A percentile compares a stretch with the other conserved stretches of the same genome.
These are phyloP conservation scores for Cactoblastis cactorum DNA, from an alignment of 2,888 invertebrate genomes.

Conservation along the genomic window DNA sequence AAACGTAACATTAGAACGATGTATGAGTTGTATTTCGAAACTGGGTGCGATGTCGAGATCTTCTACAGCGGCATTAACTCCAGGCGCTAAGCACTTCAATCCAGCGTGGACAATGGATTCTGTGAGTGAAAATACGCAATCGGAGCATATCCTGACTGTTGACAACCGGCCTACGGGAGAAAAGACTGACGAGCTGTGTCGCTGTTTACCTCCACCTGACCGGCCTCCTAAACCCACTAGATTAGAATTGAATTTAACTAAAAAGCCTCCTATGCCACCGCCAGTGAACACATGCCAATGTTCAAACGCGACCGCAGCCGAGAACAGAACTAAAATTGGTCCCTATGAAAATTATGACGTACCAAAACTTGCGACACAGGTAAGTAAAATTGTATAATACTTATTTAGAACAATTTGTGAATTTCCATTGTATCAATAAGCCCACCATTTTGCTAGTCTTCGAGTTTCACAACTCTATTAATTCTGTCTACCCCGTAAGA, in stretches of 20 bases:
- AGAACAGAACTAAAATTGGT: slow-evolving; percentile 54
- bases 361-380: slow-evolving; percentile 81
- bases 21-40: slow-evolving; percentile 89
- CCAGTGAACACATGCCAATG: slow-evolving; percentile 41
- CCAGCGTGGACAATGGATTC: slow-evolving; percentile 80
- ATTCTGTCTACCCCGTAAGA: too few species aligned
- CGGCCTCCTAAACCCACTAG: slow-evolving; percentile 80
- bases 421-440: too few species aligned
- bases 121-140: slow-evolving; percentile 38
- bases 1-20: slow-evolving; percentile 77
- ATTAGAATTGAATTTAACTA: slow-evolving; percentile 40
- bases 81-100: slow-evolving; percentile 70
- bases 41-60: slow-evolving; percentile 86
- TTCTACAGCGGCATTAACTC: slow-evolving; percentile 77
- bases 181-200: slow-evolving; percentile 45
- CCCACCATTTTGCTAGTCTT: too few species aligned
- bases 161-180: slow-evolving; percentile 7
- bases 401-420: too few species aligned
- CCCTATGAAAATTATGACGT: slow-evolving; percentile 90
- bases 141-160: slow-evolving; percentile 15
- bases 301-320: slow-evolving; percentile 32
- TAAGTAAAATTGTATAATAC: slow-evolving; percentile 39
- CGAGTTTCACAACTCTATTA: too few species aligned
- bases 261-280: slow-evolving; percentile 54
- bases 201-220: slow-evolving; percentile 69